A percentile compares a stretch with the other conserved stretches of the same genome.
These are phyloP conservation scores for Eupristina koningsbergeri DNA, from an alignment of 1,140 invertebrate species.

Conservation along the genomic window DNA sequence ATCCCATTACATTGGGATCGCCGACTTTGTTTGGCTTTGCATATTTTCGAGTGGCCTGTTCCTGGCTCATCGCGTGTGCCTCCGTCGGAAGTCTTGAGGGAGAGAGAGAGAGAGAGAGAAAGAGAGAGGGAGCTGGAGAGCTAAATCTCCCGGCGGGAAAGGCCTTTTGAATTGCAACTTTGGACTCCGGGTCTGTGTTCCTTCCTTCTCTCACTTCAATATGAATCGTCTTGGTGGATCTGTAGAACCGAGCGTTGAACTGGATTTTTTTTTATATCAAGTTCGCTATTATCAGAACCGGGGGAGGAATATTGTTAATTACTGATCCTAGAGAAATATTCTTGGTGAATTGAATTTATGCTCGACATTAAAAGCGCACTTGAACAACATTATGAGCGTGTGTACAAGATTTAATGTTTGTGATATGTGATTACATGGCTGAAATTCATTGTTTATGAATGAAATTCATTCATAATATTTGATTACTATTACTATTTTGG, in stretches of 20 bases:
- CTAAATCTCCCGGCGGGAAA: not conserved
- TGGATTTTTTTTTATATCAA: not conserved
- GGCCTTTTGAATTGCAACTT: not conserved
- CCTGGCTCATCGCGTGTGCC: not conserved
- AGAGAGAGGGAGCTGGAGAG: not conserved
- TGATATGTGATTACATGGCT: no score
- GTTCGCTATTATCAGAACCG: not conserved
- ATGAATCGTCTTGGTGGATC: not conserved
- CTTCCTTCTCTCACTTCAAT: no score
- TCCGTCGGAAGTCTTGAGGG: not conserved
- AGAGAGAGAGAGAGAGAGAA: not conserved
- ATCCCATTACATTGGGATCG: no score
- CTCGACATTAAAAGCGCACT: no score
- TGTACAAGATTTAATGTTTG: no score
- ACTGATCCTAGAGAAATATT: not conserved
- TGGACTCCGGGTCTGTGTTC: not conserved
- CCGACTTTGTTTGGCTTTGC: constrained; percentile 22
- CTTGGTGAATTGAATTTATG: not conserved
- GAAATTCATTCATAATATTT: not conserved
- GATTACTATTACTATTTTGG: not conserved
- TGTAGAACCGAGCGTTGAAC: not conserved
- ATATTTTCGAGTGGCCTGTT: constrained; percentile 19
- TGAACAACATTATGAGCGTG: no score
- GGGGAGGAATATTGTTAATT: not conserved
- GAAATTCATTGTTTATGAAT: no score